Evolutionary conservation across 53 echinoderm and acorn worm genomes (phyloP), one percentile per base, ranked within the genome.

Genomic region (Zoroaster sp.): DNA sequence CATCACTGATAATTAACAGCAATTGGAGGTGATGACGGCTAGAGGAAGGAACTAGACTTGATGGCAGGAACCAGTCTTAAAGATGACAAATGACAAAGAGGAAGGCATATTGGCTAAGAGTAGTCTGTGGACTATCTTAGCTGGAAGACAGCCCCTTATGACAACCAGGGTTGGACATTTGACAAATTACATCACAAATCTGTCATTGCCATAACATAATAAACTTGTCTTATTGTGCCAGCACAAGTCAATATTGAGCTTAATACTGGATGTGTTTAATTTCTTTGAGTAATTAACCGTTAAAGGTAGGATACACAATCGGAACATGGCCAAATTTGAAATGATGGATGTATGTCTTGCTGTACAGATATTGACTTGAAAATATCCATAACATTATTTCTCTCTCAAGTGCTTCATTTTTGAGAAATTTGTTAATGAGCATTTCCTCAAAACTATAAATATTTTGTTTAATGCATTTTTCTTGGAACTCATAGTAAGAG

Each of bases 11-110:
- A 81, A 81, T 81, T 81, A 81, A 31, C 42, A 31, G 66, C 42
- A 66, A 81, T 81, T 81, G 66, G 66, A 81, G 81, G 6, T 42
- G 68, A 42, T 81, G 81, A 81, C 67, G 30, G 81, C 28, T 2
- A 37, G 66, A 66, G 81, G 81, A 81, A 81, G 81, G 81, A 81
- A 81, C 66, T 66, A 63, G 59, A 78, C 78, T 59, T 17, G 36
- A n/a, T 3, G 55, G 36, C 59, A 63, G 78, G 78, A 78, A 78
- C 78, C 78, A 51, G 78, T 35, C 55, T 59, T 35, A 12, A 55
- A 47, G 59, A 59, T 55, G 38, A 55, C 78, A 78, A 55, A 77
- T 17, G 15, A 47, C 7, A 44, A 75, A 44, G 51, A 46, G 75
- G 47, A 75, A 33, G 47, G n/a, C 23, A 25, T 18, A 25, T 33